Percentiles rank a stretch among this genome's conserved stretches.
phyloP scores from a whole-genome alignment of 2,888 invertebrate genomes.

The Pardosa pseudoannulata region DNA sequence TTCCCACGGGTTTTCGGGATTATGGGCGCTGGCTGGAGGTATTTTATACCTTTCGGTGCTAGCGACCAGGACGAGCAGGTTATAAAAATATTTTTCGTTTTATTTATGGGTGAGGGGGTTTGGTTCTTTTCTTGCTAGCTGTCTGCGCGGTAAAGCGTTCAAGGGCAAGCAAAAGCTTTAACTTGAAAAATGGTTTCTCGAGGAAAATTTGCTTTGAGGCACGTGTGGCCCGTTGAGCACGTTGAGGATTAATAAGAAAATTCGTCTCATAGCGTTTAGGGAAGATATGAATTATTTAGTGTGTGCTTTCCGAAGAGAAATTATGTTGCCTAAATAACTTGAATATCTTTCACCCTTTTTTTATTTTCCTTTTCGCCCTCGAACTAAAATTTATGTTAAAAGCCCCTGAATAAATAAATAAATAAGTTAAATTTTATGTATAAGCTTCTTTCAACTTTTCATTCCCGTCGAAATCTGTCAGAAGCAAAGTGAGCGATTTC shows the following conservation, averaged over 20 bases:
- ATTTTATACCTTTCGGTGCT: slow-evolving; percentile 64
- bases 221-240: neutral
- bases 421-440: no score
- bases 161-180: slow-evolving; percentile 15
- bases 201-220: slow-evolving; percentile 7
- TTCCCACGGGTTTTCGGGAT: slow-evolving; percentile 70
- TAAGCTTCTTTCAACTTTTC: no score
- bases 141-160: slow-evolving; percentile 9
- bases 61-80: slow-evolving; percentile 23
- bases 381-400: neutral
- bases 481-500: no score
- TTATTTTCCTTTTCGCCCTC: neutral
- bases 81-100: slow-evolving; percentile 48
- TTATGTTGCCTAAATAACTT: neutral
- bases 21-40: slow-evolving; percentile 42
- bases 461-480: no score
- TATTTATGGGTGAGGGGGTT: slow-evolving; percentile 50
- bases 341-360: neutral
- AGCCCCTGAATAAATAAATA: no score
- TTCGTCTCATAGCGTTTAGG: slow-evolving; percentile 7
- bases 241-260: neutral
- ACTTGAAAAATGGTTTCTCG: slow-evolving; percentile 13
- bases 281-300: slow-evolving; percentile 15
- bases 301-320: neutral
- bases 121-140: slow-evolving; percentile 1